A percentile compares a stretch with the other conserved stretches of the same genome.
Evolutionary conservation across 2,797 vertebrate genomes (phyloP).

Genomic region (Trichosurus vulpecula): DNA sequence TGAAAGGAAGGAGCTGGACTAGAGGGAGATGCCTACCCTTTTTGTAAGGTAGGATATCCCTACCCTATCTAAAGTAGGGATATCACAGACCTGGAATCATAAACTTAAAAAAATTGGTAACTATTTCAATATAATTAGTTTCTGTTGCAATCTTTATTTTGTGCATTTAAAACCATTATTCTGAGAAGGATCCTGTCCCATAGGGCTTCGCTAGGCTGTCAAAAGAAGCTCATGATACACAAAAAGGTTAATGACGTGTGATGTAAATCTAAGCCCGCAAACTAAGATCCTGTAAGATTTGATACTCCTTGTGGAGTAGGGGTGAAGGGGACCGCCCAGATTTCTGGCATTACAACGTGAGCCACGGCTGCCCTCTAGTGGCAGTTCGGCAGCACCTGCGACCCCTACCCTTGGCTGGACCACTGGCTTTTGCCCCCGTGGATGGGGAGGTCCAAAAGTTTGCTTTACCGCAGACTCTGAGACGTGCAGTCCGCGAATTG

Average conservation of each 20-base stretch:
- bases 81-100: not conserved
- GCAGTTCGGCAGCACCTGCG: not conserved
- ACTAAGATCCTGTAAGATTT: not conserved
- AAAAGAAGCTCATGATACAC: not conserved
- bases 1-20: not conserved
- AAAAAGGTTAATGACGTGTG: not conserved
- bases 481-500: fast-evolving
- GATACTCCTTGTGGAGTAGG: not conserved
- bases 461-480: not conserved
- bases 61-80: not conserved
- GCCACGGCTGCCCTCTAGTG: conserved; percentile 50
- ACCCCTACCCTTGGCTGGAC: not conserved
- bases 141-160: not conserved
- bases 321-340: not conserved
- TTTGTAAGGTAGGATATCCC: too few species aligned
- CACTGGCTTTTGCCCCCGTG: not conserved
- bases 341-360: not conserved
- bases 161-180: not conserved
- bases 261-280: not conserved
- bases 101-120: not conserved
- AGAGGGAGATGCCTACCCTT: not conserved
- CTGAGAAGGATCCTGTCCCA: not conserved
- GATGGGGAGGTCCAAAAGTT: not conserved
- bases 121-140: not conserved
- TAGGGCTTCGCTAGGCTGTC: not conserved